These are phyloP conservation scores for Actias luna DNA, from an alignment of 2,888 invertebrate genomes.

Conservation along the genomic window DNA sequence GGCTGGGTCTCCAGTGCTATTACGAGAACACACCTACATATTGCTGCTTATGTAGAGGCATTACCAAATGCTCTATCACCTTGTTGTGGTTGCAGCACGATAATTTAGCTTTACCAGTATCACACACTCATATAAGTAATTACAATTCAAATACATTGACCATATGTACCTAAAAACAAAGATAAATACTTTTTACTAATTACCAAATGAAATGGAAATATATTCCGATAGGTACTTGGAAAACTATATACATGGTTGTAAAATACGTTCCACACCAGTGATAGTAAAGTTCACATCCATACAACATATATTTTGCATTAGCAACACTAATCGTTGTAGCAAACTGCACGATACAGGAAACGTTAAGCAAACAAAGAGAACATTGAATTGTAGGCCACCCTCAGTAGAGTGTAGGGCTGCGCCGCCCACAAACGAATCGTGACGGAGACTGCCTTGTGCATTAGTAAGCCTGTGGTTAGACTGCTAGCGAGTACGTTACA, in stretches of 20 bases:
- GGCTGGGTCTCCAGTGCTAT: no score
- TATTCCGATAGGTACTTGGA: not conserved
- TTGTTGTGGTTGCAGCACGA: no score
- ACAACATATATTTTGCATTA: slow-evolving; percentile 29
- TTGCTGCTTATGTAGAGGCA: no score
- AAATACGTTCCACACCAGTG: not conserved
- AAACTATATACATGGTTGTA: not conserved
- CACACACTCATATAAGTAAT: no score
- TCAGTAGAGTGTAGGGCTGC: slow-evolving; percentile 47
- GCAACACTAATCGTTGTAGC: slow-evolving; percentile 35
- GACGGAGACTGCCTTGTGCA: slow-evolving; percentile 67
- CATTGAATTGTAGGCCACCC: slow-evolving; percentile 73
- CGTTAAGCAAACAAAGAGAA: slow-evolving; percentile 65
- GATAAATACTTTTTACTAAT: not conserved
- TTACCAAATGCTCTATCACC: no score
- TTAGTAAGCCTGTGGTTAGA: slow-evolving; percentile 24
- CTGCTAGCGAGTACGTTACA: slow-evolving; percentile 21
- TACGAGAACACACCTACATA: no score
- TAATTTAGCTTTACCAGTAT: no score
- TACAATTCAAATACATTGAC: no score
- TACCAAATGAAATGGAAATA: not conserved
- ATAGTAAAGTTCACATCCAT: not conserved
- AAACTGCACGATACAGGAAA: slow-evolving; percentile 59
- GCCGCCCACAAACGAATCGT: slow-evolving; percentile 63
- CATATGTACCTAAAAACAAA: no score